Evolutionary conservation across 2,888 invertebrate genomes (phyloP).

Genomic region (Ariolimax columbianus): DNA sequence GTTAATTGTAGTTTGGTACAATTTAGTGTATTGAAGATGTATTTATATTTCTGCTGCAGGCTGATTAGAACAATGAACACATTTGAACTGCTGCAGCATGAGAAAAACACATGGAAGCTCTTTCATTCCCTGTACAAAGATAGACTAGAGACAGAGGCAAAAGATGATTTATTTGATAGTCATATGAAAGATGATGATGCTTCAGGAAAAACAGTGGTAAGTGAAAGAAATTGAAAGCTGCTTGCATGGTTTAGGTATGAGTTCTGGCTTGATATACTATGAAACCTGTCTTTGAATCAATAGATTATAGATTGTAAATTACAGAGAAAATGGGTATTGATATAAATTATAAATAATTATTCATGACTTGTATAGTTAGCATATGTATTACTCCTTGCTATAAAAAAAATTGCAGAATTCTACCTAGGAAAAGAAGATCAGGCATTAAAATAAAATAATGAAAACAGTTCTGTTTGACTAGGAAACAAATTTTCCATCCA

Average conservation of each 20-base stretch:
- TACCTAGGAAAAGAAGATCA: too few relatives aligned
- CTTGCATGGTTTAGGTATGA: neutral
- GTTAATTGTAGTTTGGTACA: too few relatives aligned
- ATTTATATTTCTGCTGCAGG: constrained; percentile 59
- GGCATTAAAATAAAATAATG: too few relatives aligned
- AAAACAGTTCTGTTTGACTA: too few relatives aligned
- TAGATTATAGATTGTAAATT: too few relatives aligned
- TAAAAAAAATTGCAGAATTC: too few relatives aligned
- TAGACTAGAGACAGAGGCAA: constrained; percentile 81
- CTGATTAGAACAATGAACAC: constrained; percentile 68
- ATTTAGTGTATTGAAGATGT: neutral
- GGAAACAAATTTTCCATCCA: neutral
- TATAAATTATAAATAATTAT: too few relatives aligned
- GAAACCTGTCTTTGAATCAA: neutral
- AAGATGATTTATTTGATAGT: constrained; percentile 52
- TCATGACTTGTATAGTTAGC: too few relatives aligned
- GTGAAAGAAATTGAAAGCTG: neutral
- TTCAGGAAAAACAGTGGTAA: constrained; percentile 30
- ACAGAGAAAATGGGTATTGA: too few relatives aligned
- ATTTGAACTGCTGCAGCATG: constrained; percentile 84
- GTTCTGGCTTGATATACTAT: neutral
- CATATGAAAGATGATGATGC: constrained; percentile 58
- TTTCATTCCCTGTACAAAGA: constrained; percentile 90
- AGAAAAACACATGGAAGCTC: constrained; percentile 93
- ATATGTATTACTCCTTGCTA: too few relatives aligned